phyloP scores from a whole-genome alignment of 2,797 vertebrate genomes.

The Gymnopithys bicolor region DNA sequence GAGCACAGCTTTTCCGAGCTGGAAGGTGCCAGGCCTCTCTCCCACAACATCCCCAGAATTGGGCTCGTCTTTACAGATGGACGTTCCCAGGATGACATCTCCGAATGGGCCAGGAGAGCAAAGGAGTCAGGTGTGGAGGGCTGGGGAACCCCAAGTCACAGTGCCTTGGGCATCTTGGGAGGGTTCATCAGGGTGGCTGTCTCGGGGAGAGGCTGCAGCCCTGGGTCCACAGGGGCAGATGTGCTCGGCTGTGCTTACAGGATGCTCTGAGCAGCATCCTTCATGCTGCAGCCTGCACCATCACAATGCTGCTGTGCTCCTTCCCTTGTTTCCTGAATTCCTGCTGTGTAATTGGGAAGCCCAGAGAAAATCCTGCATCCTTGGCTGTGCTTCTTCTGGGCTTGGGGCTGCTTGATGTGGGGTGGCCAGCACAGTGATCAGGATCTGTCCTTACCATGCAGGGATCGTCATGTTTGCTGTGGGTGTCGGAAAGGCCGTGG shows the following conservation, averaged over 20 bases:
- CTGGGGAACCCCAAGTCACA: neutral
- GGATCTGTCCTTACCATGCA: neutral
- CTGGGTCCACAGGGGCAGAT: accelerated
- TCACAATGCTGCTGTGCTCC: accelerated
- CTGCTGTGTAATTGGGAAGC: neutral
- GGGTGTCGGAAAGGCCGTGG: conserved; percentile 95
- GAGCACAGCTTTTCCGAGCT: conserved; percentile 93
- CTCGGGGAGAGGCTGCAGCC: neutral
- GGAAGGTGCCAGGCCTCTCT: conserved; percentile 86
- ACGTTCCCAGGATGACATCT: conserved; percentile 96
- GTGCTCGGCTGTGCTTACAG: accelerated
- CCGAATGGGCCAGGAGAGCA: conserved; percentile 89
- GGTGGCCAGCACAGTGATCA: neutral
- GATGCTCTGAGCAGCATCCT: neutral
- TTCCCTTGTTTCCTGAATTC: neutral
- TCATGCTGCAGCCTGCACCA: accelerated
- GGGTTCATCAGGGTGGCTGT: neutral
- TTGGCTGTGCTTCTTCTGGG: neutral
- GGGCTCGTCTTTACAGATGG: conserved; percentile 96
- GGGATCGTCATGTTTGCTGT: conserved; percentile 96
- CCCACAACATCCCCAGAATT: conserved; percentile 85
- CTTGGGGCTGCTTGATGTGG: accelerated
- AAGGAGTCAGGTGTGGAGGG: conserved; percentile 86
- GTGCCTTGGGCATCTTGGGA: neutral
- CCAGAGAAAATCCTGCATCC: neutral